phyloP scores from a whole-genome alignment of 1,140 invertebrate species.

The Diabrotica virgifera region DNA sequence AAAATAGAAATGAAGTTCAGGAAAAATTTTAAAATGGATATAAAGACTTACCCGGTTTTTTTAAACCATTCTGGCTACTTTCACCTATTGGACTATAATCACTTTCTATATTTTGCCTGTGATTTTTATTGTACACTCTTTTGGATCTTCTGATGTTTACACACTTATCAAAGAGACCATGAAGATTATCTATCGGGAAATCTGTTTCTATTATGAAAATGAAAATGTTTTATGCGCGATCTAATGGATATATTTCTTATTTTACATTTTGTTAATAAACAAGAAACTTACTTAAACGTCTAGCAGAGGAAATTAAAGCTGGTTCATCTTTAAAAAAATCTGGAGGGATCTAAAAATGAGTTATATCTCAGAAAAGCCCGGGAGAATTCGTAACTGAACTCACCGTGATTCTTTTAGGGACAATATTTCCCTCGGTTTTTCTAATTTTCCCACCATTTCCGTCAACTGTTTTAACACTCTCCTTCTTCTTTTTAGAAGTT shows the following conservation, averaged over 20 bases:
- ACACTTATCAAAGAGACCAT: slow-evolving; percentile 11
- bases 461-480: slow-evolving; percentile 1
- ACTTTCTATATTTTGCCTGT: too few relatives aligned
- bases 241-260: too few relatives aligned
- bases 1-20: too few relatives aligned
- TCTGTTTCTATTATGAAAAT: too few relatives aligned
- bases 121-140: slow-evolving; percentile 18
- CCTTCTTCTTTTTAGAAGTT: slow-evolving; percentile 5
- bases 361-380: slow-evolving; percentile 11
- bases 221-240: too few relatives aligned
- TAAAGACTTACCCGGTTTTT: too few relatives aligned
- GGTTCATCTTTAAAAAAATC: slow-evolving; percentile 20
- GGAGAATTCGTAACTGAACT: slow-evolving; percentile 11
- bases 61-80: too few relatives aligned
- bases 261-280: too few relatives aligned
- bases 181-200: slow-evolving; percentile 4
- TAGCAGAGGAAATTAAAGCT: not conserved
- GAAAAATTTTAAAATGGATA: too few relatives aligned
- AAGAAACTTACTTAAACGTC: too few relatives aligned
- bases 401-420: slow-evolving; percentile 24
- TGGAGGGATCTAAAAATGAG: slow-evolving; percentile 26
- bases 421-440: slow-evolving; percentile 21
- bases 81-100: too few relatives aligned
- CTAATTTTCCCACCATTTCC: slow-evolving; percentile 1
- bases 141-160: slow-evolving; percentile 15